Base-by-base conservation (phyloP, 2,113 vertebrate genomes). In the Odocoileus hemionus region DNA sequence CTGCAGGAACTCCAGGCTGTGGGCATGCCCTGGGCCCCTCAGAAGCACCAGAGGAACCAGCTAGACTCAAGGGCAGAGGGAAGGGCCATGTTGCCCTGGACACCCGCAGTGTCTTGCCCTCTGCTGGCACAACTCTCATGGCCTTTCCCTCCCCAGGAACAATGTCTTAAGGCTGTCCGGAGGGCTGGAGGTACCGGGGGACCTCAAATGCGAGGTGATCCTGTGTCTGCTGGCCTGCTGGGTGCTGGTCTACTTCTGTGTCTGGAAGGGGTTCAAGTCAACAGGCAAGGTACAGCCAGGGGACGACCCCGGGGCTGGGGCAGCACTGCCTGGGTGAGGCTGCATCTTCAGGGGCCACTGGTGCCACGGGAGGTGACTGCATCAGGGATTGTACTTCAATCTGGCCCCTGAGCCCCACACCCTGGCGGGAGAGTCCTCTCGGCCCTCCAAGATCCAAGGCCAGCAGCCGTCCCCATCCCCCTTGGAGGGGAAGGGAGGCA, bases 251-350 rank as follows among this genome's bases (percentile, higher is more conserved):
- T 99, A 99, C 99, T 99, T 99, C 99, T 99, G 99, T 98, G 99
- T 99, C 98, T 99, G 99, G 99, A 99, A 99, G 97, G 99, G 99
- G 45, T 99, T 99, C 88, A 99, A 99, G 98, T 99, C 99, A 0
- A 99, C 99, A 13, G 99, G 99, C 98, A 99, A 99, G 99, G 99
- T 99, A 98, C 43, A 39, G 14, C 12, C n/a, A 5, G 82, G 17
- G 3, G 60, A 61, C 2, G 7, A 33, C n/a, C n/a, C n/a, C 0
- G 6, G 60, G 28, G 60, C 28, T 61, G 60, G 28, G 28, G 28
- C 28, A 61, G 28, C 28, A 30, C 28, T 61, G 6, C 60, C 28
- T 61, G 60, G 60, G 60, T 61, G 60, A 30, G 60, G 60, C 60
- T 61, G 30, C 0, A n/a, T n/a, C n/a, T n/a, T n/a, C 1, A 61